These are phyloP conservation scores for Apodemia hepburni DNA, from an alignment of 2,888 invertebrate species.

Conservation along the genomic window DNA sequence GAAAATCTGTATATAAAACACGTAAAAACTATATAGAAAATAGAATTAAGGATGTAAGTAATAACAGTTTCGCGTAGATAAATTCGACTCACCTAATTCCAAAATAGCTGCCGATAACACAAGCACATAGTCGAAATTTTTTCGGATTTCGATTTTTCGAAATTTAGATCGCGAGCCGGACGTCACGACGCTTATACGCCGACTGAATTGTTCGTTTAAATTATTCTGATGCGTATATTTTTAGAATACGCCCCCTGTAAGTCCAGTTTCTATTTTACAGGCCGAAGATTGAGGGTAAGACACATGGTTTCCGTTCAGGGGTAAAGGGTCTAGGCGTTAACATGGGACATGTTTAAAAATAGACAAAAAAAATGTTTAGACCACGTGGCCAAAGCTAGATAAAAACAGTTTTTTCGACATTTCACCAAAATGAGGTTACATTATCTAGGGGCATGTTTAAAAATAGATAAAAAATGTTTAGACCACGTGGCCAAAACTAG, in stretches of 20 bases:
- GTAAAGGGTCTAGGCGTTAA: slow-evolving; percentile 30
- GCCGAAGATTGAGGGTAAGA: slow-evolving; percentile 35
- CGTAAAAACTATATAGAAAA: not conserved
- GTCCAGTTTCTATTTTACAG: slow-evolving; percentile 35
- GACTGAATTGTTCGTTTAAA: slow-evolving; percentile 47
- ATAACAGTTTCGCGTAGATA: not conserved
- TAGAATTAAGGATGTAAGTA: not conserved
- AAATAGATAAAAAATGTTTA: not conserved
- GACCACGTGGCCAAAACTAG: not conserved
- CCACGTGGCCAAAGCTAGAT: not conserved
- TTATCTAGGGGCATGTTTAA: no score
- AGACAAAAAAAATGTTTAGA: not conserved
- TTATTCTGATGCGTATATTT: slow-evolving; percentile 58
- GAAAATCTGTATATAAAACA: not conserved
- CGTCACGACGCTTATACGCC: slow-evolving; percentile 58
- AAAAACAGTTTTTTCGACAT: no score
- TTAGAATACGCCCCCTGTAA: slow-evolving; percentile 75
- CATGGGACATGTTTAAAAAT: slow-evolving; percentile 32
- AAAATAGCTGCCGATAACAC: slow-evolving; percentile 19
- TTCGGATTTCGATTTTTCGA: slow-evolving; percentile 36
- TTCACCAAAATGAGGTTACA: no score
- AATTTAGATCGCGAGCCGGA: slow-evolving; percentile 37
- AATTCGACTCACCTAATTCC: slow-evolving; percentile 25
- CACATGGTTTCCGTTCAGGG: slow-evolving; percentile 63
- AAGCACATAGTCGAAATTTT: slow-evolving; percentile 21